Percentiles rank a stretch among this genome's conserved stretches.
These are phyloP conservation scores for Patagioenas fasciata DNA, from an alignment of 2,113 vertebrate species.

Conservation along the genomic window DNA sequence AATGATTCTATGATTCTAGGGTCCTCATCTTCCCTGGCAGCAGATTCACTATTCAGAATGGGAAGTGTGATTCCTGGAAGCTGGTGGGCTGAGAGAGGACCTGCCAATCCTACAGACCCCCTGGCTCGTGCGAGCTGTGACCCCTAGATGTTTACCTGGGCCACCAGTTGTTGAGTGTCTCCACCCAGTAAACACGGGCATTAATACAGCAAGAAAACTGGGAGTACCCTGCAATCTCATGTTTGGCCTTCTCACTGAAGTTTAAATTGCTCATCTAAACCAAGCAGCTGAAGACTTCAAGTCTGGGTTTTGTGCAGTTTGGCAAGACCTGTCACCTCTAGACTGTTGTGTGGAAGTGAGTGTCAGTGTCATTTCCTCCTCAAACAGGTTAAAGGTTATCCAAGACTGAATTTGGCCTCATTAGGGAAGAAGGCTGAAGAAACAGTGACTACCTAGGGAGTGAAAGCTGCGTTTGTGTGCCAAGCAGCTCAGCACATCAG, in stretches of 20 bases:
- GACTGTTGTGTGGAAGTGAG: background rate
- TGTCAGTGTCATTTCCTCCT: background rate
- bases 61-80: background rate
- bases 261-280: background rate
- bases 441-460: background rate
- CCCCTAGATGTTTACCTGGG: background rate
- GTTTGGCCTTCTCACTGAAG: background rate
- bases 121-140: background rate
- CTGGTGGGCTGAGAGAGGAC: background rate
- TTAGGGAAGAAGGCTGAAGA: background rate
- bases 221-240: background rate
- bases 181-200: rapidly evolving
- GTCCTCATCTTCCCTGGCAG: background rate
- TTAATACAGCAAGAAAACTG: background rate
- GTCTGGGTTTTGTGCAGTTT: background rate
- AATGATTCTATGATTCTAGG: too few species aligned
- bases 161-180: background rate
- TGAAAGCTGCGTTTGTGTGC: background rate
- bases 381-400: background rate
- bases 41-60: background rate
- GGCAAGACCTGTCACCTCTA: background rate
- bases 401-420: background rate
- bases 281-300: background rate
- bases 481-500: background rate
- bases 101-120: background rate